phyloP scores from a whole-genome alignment of 1,140 invertebrate species.

The Paracyclopina nana region DNA sequence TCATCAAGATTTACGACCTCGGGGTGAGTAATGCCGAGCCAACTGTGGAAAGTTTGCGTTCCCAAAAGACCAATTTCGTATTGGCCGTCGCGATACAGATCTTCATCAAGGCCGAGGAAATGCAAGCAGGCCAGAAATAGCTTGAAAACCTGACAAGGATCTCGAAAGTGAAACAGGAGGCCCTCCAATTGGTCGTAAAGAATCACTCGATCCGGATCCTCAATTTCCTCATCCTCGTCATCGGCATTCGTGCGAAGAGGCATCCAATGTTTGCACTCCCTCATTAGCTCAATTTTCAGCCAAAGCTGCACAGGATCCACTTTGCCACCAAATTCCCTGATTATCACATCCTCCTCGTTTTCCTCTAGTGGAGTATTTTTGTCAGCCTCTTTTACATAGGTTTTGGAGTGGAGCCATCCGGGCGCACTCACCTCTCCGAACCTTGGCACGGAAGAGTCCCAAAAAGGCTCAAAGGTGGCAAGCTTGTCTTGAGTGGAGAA shows the following conservation, averaged over 20 bases:
- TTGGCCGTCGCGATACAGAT: background rate
- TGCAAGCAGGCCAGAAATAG: background rate
- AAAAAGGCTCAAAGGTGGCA: constrained; percentile 30
- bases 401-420: constrained; percentile 27
- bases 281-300: constrained; percentile 27
- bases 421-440: constrained; percentile 28
- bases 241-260: constrained; percentile 27
- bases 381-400: constrained; percentile 16
- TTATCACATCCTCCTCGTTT: constrained; percentile 17
- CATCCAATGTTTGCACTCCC: constrained; percentile 28
- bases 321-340: constrained; percentile 22
- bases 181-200: constrained; percentile 28
- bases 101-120: background rate
- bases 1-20: background rate
- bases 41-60: background rate
- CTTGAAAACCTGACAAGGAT: background rate
- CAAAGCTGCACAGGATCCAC: constrained; percentile 23
- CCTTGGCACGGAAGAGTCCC: constrained; percentile 30
- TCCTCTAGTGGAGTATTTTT: constrained; percentile 12
- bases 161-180: constrained; percentile 19
- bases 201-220: constrained; percentile 30
- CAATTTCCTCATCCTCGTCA: constrained; percentile 27
- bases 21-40: background rate
- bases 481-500: constrained; percentile 20
- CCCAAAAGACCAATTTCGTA: background rate